Base-by-base conservation (phyloP, 2,113 vertebrate genomes). In the Perca schrenkii region DNA sequence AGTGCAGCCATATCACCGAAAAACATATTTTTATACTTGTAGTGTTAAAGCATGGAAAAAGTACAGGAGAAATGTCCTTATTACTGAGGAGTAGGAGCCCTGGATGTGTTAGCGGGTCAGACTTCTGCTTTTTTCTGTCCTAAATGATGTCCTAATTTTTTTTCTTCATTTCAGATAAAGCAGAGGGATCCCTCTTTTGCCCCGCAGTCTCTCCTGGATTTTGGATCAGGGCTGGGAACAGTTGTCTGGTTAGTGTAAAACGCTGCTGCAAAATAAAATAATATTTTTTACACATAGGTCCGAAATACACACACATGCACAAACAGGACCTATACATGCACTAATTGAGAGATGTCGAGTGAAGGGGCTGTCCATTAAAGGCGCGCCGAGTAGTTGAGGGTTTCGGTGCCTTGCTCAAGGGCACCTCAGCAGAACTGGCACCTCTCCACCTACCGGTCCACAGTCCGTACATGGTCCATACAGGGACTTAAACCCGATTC, bases 211-310 rank as follows among this genome's bases (percentile, higher is more conserved):
- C 87, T 98, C 21, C 87, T 98, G 94, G 97, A 98, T 85, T 98
- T 97, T 70, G 97, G 97, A 54, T 97, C 96, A 0, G 97, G 97
- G 17, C 89, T 96, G 22, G 96, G 97, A 81, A 94, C 96, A 16
- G 96, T 95, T 6, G 92, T 88, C 63, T 98, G 97, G 97, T 98
- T 17, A 94, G 94, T 89, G 49, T 54, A 4, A 7, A 74, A n/a
- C 52, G 25, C 12, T 36, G 19, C 8, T n/a, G 40, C 3, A 49
- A 3, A 21, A 62, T 13, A 6, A 12, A 25, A 25, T 25, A 25
- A 25, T 25, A 25, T 25, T 25, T 25, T 25, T 25, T 25, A 49
- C 34, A 40, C 36, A 40, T 40, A 40, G 36, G 8, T 40, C 40
- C 40, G 8, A 40, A 40, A 40, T 40, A 40, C 40, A 40, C 40